Evolutionary conservation across 1,140 invertebrate species (phyloP).

Genomic region (Calosoma granatense): DNA sequence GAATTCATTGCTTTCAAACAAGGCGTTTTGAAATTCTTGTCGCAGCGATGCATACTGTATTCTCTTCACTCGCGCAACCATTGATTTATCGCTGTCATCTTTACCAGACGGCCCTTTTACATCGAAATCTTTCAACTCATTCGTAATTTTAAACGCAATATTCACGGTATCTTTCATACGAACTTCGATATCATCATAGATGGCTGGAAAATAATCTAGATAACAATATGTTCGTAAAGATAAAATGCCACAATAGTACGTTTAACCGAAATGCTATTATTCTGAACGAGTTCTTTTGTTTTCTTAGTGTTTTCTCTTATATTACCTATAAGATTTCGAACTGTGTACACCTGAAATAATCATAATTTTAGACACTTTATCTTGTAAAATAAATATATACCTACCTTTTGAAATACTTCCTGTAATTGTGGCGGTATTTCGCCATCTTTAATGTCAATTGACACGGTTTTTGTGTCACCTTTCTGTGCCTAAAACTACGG

Average conservation of each 20-base stretch:
- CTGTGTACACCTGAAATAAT: conserved; percentile 38
- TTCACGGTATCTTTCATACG: conserved; percentile 30
- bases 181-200: conserved; percentile 44
- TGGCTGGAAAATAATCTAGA: conserved; percentile 33
- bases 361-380: neutral
- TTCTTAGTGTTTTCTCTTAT: conserved; percentile 39
- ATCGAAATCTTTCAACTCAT: conserved; percentile 35
- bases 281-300: conserved; percentile 35
- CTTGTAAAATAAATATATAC: conserved; percentile 19
- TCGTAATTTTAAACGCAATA: conserved; percentile 32
- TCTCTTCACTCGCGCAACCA: conserved; percentile 31
- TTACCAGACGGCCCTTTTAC: conserved; percentile 21
- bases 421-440: conserved; percentile 28
- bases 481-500: neutral
- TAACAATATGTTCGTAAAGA: neutral
- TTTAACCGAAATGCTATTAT: conserved; percentile 1
- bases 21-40: conserved; percentile 43
- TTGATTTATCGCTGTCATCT: conserved; percentile 28
- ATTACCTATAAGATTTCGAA: conserved; percentile 39
- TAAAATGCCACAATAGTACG: neutral
- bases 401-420: conserved; percentile 36
- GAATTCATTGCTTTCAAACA: conserved; percentile 63
- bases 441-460: conserved; percentile 28
- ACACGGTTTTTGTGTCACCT: conserved; percentile 13
- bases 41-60: conserved; percentile 40